Conservation (phyloP, 1,140 invertebrate species). For the Cydia splendana region DNA sequence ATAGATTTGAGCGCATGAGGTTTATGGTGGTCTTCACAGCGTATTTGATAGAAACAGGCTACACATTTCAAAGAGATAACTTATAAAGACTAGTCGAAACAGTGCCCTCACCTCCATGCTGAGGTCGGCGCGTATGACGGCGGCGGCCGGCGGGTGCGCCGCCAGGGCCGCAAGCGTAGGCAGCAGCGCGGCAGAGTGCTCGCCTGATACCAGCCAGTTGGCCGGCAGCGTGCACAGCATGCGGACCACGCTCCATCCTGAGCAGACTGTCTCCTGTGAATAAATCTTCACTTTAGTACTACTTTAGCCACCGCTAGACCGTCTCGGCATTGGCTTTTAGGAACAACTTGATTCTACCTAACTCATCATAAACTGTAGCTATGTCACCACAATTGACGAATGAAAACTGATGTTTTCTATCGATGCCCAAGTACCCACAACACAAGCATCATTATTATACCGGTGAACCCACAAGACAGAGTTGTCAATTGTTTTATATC, state of each 20-base stretch:
- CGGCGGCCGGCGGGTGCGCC: conserved; percentile 86
- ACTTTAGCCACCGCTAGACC: too few relatives aligned
- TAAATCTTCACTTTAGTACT: not conserved
- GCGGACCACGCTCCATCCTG: conserved; percentile 89
- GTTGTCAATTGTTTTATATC: not conserved
- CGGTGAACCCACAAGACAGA: not conserved
- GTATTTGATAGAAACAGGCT: too few relatives aligned
- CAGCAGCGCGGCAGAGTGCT: conserved; percentile 88
- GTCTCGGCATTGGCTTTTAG: too few relatives aligned
- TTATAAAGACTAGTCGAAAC: too few relatives aligned
- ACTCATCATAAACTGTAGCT: too few relatives aligned
- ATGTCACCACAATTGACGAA: too few relatives aligned
- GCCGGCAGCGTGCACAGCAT: conserved; percentile 94
- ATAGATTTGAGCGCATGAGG: too few relatives aligned
- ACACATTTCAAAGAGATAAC: too few relatives aligned
- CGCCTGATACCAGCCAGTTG: conserved; percentile 91
- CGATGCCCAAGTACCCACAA: too few relatives aligned
- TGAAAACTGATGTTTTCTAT: too few relatives aligned
- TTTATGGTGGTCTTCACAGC: too few relatives aligned
- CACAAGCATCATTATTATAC: not conserved
- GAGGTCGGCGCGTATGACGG: conserved; percentile 86
- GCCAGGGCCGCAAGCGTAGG: conserved; percentile 90
- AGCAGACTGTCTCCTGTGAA: conserved; percentile 87
- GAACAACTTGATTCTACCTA: too few relatives aligned
- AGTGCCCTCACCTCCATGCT: conserved; percentile 85